Base-by-base conservation (phyloP, 2,797 vertebrate species). In the Perodicticus potto region DNA sequence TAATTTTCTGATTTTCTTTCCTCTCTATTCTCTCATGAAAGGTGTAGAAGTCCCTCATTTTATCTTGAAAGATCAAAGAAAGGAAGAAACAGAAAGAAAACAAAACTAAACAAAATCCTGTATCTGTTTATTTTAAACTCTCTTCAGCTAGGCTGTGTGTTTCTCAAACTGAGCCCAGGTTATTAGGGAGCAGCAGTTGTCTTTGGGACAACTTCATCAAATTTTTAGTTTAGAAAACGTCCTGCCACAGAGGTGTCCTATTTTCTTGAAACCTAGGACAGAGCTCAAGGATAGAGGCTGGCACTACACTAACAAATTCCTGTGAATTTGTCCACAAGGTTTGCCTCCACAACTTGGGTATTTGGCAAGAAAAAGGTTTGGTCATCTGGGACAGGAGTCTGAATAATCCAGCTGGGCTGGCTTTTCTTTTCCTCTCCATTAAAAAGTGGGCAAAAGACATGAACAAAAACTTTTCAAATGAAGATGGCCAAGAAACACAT, bases 381-480 rank as follows among this genome's bases (percentile, higher is more conserved):
- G 3, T 9, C 0, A 2, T 25, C 27, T 7, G 10, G 73, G 40
- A 19, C 9, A 0, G 29, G 43, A 25, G 7, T 49, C 10, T 0
- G 29, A n/a, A 63, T 59, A 53, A 7, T 20, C 55, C 3, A 3
- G 13, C 12, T 13, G 0, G 0, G 19, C 49, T 53, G 49, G 49
- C 49, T 53, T 3, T 53, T 53, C 49, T 53, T 53, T 53, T 53
- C 14, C 49, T 53, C 49, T 17, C 14, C 14, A 53, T 53, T 53
- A 53, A 53, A 53, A 53, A 53, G 49, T 53, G 14, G 49, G 49
- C 49, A 53, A 53, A 49, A 53, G 49, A 53, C 49, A 53, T 53
- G 14, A 16, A 53, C 49, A 53, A 14, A 53, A 53, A 53, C 49
- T 53, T 53, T 53, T 53, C 49, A 53, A 53, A 53, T 53, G 49